Evolutionary conservation across 2,888 invertebrate species (phyloP), one percentile per base, ranked within the genome.

Genomic region (Eupithecia pulchellata): DNA sequence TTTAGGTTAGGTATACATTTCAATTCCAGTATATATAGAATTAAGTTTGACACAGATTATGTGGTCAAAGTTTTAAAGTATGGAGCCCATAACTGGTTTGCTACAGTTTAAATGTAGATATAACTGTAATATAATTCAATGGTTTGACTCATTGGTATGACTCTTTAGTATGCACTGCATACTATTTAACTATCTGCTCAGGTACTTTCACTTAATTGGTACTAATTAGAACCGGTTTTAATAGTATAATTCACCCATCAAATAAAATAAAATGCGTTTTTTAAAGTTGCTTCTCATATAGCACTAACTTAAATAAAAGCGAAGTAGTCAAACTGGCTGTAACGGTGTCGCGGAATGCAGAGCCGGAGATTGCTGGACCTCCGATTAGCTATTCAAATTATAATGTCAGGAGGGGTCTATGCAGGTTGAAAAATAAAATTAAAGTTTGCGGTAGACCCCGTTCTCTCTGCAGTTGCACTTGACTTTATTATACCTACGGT

Each of bases 331-430:
- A 66, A 64, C 71, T 63, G 69, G 70, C 64, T 66, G 47, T 83
- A 84, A 83, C 84, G 83, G 84, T 76, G 81, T 76, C 65, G 66
- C 63, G 81, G 83, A 82, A 84, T 83, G 84, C 79, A 69, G 75
- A 60, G n/a, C 32, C 32, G n/a, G 58, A 58, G n/a, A 58, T 11
- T 30, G 30, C 34, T 58, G 57, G 64, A 65, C 66, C 57, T 66
- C 34, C 32, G 32, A 71, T 71, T 71, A 52, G 14, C 36, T 60
- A 58, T 42, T 69, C 58, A 20, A 66, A 58, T 32, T 20, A 34
- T 61, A 32, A 34, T 61, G 20, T 30, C 58, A 32, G 32, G 32
- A n/a, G 58, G 29, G 29, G 57, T 57, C 29, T 36, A 57, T 39
- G 64, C 27, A 47, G 29, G 25, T 55, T 32, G 66, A 61, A 47